Percentiles rank a stretch among this genome's conserved stretches.
These are phyloP conservation scores for Pammene fasciana DNA, from an alignment of 2,888 invertebrate species.

Conservation along the genomic window DNA sequence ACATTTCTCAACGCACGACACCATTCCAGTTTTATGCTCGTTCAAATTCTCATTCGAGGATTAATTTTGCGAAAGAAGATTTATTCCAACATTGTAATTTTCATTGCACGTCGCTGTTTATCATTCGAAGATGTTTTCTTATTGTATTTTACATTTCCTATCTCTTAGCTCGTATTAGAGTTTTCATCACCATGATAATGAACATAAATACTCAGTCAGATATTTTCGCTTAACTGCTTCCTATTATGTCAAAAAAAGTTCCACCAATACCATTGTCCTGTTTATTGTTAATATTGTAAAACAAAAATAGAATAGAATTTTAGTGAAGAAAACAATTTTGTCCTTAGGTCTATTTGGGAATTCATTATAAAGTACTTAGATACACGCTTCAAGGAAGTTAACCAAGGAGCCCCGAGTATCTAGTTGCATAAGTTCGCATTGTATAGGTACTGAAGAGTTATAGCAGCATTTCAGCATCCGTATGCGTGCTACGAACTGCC, in stretches of 20 bases:
- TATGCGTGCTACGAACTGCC: conserved; percentile 58
- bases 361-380: conserved; percentile 6
- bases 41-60: conserved; percentile 57
- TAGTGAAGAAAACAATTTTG: no score
- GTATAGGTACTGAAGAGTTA: conserved; percentile 57
- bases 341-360: neutral
- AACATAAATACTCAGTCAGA: no score
- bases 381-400: conserved; percentile 27
- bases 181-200: no score
- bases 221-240: no score
- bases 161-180: no score
- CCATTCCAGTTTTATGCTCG: conserved; percentile 60
- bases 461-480: conserved; percentile 63
- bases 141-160: neutral
- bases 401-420: conserved; percentile 6
- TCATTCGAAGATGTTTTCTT: conserved; percentile 7
- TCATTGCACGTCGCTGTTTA: conserved; percentile 30
- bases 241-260: no score
- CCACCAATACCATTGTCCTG: no score
- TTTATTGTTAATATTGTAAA: no score
- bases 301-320: no score
- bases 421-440: conserved; percentile 50
- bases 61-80: conserved; percentile 36
- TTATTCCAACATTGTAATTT: conserved; percentile 34
- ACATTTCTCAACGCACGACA: conserved; percentile 72